Base-by-base conservation (phyloP, 2,113 vertebrate genomes). In the Monopterus albus region DNA sequence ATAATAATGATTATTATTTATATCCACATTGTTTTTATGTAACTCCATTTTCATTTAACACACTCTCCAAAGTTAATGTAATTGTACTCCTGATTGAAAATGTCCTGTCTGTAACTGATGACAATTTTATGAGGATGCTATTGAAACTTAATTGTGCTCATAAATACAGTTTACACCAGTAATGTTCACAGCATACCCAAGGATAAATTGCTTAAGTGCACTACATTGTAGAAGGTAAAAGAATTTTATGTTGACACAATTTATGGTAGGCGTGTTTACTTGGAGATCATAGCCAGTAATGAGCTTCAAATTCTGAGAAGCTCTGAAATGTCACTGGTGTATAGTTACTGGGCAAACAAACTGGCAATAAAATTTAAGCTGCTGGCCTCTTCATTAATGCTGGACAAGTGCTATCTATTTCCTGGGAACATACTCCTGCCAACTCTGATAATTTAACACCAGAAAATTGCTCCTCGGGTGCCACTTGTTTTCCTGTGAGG, bases 291-390 rank as follows among this genome's bases (percentile, higher is more conserved):
- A 67, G 7, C 55, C 49, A 65, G 49, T 62, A 57, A 79, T 29
- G 21, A 38, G 45, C 38, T 80, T 81, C 63, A 52, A 21, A 70
- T 83, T 63, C 61, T 51, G 60, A 75, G 71, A 52, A 53, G 61
- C 1, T 0, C 61, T 21, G 26, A 12, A 65, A 78, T 74, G 64
- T 56, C 47, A 55, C 46, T 56, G 64, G 75, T 61, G 36, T 75
- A 58, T 20, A 17, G 56, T 79, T 79, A 13, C 60, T 63, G 55
- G 38, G 9, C 17, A 42, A 6, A 6, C 55, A 75, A 50, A 3
- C 49, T n/a, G n/a, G 26, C 49, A 15, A 65, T 35, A 33, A 35
- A 71, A 25, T 63, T 68, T 60, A 40, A 42, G 20, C 40, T 51
- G 31, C 20, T 46, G 53, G 25, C 17, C 33, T 75, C 55, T 60